Conservation (phyloP, 2,888 invertebrate genomes). For the Phanerotoma sp. region DNA sequence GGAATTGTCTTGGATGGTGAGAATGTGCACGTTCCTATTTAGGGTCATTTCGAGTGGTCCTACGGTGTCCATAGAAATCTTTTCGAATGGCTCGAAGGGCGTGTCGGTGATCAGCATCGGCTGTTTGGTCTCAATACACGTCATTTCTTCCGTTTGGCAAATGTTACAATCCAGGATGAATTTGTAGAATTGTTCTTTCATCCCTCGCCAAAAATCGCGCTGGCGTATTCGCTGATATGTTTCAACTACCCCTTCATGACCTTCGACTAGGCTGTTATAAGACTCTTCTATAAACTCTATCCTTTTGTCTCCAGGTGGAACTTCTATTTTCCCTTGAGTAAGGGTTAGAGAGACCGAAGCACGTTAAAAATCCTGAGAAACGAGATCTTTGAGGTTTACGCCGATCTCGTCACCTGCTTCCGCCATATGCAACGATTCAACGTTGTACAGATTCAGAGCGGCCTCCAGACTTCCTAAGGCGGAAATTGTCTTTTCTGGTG, state of each 20-base stretch:
- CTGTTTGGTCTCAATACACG: conserved; percentile 12
- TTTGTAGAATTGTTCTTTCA: too few species aligned
- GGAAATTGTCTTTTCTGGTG: not conserved
- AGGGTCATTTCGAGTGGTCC: conserved; percentile 15
- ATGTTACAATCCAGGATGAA: conserved; percentile 14
- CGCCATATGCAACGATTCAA: too few species aligned
- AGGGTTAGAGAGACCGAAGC: not conserved
- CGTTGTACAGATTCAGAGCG: not conserved
- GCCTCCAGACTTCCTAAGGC: not conserved
- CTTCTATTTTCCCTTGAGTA: conserved; percentile 10
- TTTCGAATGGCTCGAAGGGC: conserved; percentile 21
- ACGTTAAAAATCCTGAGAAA: too few species aligned
- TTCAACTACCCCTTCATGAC: conserved; percentile 34
- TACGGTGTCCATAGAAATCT: conserved; percentile 28
- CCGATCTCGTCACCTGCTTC: not conserved
- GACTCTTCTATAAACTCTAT: conserved; percentile 19
- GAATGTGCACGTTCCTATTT: conserved; percentile 15
- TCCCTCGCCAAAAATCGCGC: not conserved
- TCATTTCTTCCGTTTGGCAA: conserved; percentile 28
- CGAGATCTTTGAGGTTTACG: not conserved
- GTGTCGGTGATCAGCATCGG: too few species aligned
- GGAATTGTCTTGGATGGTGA: conserved; percentile 18
- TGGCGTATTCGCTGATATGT: conserved; percentile 29
- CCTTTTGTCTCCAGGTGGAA: conserved; percentile 1
- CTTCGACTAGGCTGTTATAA: conserved; percentile 26